Percentiles rank a stretch among this genome's conserved stretches.
phyloP scores from a whole-genome alignment of 2,888 invertebrate genomes.

The Amiota minor region DNA sequence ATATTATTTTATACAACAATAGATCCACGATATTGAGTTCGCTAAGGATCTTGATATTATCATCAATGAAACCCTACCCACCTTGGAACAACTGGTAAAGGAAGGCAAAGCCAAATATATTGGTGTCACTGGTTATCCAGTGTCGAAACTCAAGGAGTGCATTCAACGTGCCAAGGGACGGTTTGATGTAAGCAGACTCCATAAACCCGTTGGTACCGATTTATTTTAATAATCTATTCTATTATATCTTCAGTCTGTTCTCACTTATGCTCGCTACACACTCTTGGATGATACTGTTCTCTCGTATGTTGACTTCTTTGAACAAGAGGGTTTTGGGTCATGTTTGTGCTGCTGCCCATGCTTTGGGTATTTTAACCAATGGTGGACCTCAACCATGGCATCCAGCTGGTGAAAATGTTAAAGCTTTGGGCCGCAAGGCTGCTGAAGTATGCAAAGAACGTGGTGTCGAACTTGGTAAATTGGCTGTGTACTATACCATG shows the following conservation, averaged over 20 bases:
- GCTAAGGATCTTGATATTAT: constrained; percentile 83
- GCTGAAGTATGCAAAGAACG: constrained; percentile 80
- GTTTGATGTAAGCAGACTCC: constrained; percentile 62
- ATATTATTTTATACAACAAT: constrained; percentile 26
- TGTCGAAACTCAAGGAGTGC: constrained; percentile 83
- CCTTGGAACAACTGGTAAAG: constrained; percentile 82
- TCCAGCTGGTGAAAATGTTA: constrained; percentile 78
- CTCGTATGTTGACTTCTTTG: constrained; percentile 80
- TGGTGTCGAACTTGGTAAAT: constrained; percentile 79
- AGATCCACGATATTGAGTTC: constrained; percentile 96
- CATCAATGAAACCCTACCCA: constrained; percentile 89
- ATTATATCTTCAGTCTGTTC: constrained; percentile 51
- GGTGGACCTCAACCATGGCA: constrained; percentile 86
- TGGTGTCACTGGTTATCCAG: constrained; percentile 90
- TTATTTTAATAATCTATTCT: background rate
- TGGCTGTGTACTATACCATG: constrained; percentile 81
- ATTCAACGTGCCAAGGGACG: constrained; percentile 77
- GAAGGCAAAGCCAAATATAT: constrained; percentile 85
- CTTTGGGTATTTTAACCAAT: constrained; percentile 87
- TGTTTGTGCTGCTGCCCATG: constrained; percentile 87
- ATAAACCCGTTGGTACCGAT: background rate
- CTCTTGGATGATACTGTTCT: constrained; percentile 85
- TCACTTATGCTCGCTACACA: constrained; percentile 87
- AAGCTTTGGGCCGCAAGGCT: constrained; percentile 73
- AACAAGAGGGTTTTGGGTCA: constrained; percentile 79